Conservation (phyloP, 2,113 vertebrate genomes). For the Rutilus rutilus region DNA sequence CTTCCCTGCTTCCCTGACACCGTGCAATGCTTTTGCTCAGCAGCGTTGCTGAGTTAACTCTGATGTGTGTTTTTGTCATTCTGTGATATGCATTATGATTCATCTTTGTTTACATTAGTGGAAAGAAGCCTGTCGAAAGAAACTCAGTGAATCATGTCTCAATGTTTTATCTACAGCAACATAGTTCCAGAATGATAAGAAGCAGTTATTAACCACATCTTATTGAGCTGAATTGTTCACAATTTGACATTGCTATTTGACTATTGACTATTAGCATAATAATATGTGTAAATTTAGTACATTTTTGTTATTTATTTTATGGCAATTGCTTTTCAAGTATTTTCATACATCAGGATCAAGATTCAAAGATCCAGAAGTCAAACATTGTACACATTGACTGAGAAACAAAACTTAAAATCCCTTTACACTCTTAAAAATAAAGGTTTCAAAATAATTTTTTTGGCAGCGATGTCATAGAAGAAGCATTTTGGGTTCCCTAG, state of each 20-base stretch:
- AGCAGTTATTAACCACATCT: neutral
- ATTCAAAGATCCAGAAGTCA: neutral
- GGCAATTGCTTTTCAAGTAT: neutral
- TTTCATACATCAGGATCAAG: neutral
- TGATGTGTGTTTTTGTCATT: slow-evolving; percentile 36
- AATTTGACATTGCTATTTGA: neutral
- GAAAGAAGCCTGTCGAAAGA: slow-evolving; percentile 12
- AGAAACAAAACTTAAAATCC: too few relatives aligned
- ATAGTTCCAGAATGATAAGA: neutral
- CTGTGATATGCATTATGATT: slow-evolving; percentile 33
- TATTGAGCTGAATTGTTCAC: neutral
- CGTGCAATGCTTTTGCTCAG: neutral
- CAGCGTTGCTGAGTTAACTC: neutral
- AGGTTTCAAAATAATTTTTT: too few relatives aligned
- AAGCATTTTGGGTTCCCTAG: too few relatives aligned
- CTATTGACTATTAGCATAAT: neutral
- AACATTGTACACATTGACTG: neutral
- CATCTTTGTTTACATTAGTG: slow-evolving; percentile 22
- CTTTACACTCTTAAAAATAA: too few relatives aligned
- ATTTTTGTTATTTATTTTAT: neutral
- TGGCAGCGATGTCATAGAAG: too few relatives aligned
- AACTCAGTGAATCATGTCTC: neutral
- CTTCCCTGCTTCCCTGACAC: neutral
- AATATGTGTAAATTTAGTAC: neutral
- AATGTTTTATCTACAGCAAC: neutral